Base-by-base conservation (phyloP, 2,888 invertebrate species). In the Pinctada fucata region DNA sequence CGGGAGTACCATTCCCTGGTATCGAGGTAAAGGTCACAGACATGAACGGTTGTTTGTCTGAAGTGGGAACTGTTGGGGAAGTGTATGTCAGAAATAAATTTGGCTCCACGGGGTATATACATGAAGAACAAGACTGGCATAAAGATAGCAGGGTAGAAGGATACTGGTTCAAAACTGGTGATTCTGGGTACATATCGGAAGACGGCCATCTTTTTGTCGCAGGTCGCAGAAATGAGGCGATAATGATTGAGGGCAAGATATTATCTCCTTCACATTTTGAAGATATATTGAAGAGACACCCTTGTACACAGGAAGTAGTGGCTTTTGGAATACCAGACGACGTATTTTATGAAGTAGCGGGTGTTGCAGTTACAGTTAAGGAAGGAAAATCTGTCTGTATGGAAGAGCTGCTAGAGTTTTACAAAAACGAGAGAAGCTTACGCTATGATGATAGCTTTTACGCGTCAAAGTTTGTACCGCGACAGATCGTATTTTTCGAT, bases 1-100 rank as follows among this genome's bases (percentile, higher is more conserved):
- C n/a, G 1, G 76, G 76, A 70, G 3, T 10, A n/a, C 76, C 76
- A 0, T n/a, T 70, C 13, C 10, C 52, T 3, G 76, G 76, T 13
- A 64, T 63, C n/a, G 76, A 76, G 31, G 6, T 76, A 13, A 76
- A 70, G 64, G 51, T 76, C 2, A 50, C 70, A 10, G 76, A 75
- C 45, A 47, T 63, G 13, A 16, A 64, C n/a, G 71, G 69, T 16
- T 2, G 16, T 5, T 5, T 70, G 3, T 58, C 51, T 6, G 8
- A 13, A n/a, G 13, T n/a, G 50, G 58, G 58, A 47, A 8, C n/a
- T 3, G 31, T 16, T 10, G 76, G 70, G 3, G 51, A 58, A 49
- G 48, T 76, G 3, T 64, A 70, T 31, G 31, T 65, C 5, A 31
- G 76, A 10, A 52, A 16, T 6, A 13, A 5, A 3, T n/a, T 70